A percentile compares a stretch with the other conserved stretches of the same genome.
Evolutionary conservation across 2,113 vertebrate species (phyloP).

Genomic region (Chamaea fasciata): DNA sequence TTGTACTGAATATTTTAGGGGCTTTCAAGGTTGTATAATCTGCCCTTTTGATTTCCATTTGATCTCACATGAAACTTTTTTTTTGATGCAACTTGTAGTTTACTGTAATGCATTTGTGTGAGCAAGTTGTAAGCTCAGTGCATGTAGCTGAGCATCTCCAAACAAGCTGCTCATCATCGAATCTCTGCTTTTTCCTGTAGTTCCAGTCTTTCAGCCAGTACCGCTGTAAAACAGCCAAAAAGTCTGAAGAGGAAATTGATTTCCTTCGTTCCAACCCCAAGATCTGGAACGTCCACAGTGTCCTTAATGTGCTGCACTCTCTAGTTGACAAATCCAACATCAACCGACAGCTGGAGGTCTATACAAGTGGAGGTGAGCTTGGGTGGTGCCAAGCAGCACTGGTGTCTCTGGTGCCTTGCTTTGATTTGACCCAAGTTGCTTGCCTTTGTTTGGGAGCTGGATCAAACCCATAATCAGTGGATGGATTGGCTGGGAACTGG

Average conservation of each 20-base stretch:
- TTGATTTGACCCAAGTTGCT: neutral
- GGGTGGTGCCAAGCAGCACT: neutral
- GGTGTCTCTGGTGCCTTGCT: neutral
- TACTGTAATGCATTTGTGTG: neutral
- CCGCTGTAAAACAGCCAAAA: slow-evolving; percentile 96
- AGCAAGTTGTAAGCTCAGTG: neutral
- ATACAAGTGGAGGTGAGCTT: slow-evolving; percentile 92
- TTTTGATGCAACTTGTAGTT: neutral
- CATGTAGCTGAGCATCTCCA: neutral
- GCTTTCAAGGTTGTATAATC: neutral
- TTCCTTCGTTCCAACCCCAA: slow-evolving; percentile 97
- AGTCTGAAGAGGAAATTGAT: slow-evolving; percentile 95
- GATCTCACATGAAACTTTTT: neutral
- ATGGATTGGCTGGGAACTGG: neutral
- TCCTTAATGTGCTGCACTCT: slow-evolving; percentile 96
- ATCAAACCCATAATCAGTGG: neutral
- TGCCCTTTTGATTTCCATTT: neutral
- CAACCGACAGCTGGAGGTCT: slow-evolving; percentile 95
- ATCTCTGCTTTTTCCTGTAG: slow-evolving; percentile 58
- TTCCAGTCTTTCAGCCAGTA: slow-evolving; percentile 99
- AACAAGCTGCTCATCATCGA: neutral
- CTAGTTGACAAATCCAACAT: slow-evolving; percentile 99
- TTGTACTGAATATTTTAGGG: neutral
- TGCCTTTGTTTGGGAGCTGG: neutral
- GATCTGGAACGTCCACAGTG: slow-evolving; percentile 99